Conservation (phyloP, 2,888 invertebrate species). For the Holacanthella duospinosa region DNA sequence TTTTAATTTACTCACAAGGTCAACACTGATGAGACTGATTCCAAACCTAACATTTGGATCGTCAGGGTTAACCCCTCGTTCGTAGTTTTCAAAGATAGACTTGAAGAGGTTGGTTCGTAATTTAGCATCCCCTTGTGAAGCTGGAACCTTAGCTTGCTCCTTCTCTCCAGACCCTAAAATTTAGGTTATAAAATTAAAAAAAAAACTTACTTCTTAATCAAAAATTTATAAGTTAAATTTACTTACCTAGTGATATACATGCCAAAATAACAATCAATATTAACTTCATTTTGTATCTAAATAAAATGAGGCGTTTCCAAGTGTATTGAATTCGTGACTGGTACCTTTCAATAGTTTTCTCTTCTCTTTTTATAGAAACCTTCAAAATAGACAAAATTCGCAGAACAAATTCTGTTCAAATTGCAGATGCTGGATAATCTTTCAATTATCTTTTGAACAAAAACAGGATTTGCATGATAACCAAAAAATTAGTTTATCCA, state of each 20-base stretch:
- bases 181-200: neutral
- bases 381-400: too few species aligned
- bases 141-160: neutral
- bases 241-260: neutral
- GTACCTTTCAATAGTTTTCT: too few species aligned
- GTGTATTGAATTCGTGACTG: too few species aligned
- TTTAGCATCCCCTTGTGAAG: neutral
- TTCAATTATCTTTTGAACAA: too few species aligned
- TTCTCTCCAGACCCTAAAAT: neutral
- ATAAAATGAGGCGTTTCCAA: neutral
- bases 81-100: neutral
- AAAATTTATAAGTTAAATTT: neutral
- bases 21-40: neutral
- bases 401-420: too few species aligned
- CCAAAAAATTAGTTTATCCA: too few species aligned
- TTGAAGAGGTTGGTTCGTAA: neutral
- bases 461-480: too few species aligned
- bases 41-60: neutral
- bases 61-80: neutral
- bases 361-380: too few species aligned
- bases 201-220: too few species aligned
- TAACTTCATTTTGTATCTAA: neutral
- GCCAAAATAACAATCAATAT: neutral
- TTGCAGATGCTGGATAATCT: too few species aligned
- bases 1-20: neutral